A percentile compares a stretch with the other conserved stretches of the same genome.
Evolutionary conservation across 2,113 vertebrate species (phyloP).

Genomic region (Cynoglossus semilaevis): DNA sequence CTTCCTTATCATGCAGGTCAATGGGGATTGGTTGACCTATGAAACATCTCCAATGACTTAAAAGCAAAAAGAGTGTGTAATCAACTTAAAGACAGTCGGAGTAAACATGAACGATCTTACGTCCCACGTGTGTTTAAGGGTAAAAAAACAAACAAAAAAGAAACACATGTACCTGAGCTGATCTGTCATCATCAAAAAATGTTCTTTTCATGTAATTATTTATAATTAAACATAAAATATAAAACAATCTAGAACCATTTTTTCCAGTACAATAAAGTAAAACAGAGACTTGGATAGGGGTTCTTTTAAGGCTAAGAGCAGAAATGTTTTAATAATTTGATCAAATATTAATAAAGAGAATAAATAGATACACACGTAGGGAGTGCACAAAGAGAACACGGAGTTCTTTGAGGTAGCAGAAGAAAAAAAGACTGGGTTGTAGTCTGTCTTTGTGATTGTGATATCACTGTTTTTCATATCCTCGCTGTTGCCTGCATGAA

Average conservation of each 20-base stretch:
- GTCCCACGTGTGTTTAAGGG: too few species aligned
- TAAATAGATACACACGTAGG: slow-evolving; percentile 1
- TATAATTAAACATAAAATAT: too few species aligned
- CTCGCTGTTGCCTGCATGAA: slow-evolving; percentile 1
- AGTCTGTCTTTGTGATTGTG: slow-evolving; percentile 1
- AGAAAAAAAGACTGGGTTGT: not conserved
- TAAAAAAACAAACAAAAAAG: too few species aligned
- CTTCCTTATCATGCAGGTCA: slow-evolving; percentile 53
- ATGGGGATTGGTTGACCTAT: slow-evolving; percentile 75
- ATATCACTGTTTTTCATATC: slow-evolving; percentile 10
- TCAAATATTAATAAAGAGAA: not conserved
- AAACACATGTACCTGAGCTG: too few species aligned
- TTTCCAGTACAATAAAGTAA: too few species aligned
- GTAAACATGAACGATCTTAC: slow-evolving; percentile 43
- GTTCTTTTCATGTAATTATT: too few species aligned
- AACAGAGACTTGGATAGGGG: too few species aligned
- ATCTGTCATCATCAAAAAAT: too few species aligned
- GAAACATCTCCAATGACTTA: slow-evolving; percentile 66
- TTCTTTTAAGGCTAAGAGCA: too few species aligned
- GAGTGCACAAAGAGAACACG: slow-evolving; percentile 22
- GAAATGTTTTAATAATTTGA: not conserved
- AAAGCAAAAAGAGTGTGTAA: slow-evolving; percentile 38
- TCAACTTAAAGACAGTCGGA: slow-evolving; percentile 17
- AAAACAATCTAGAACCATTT: too few species aligned
- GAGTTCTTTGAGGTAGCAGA: slow-evolving; percentile 15